Evolutionary conservation across 2,113 vertebrate species (phyloP).

Genomic region (Motacilla tschutschensis): DNA sequence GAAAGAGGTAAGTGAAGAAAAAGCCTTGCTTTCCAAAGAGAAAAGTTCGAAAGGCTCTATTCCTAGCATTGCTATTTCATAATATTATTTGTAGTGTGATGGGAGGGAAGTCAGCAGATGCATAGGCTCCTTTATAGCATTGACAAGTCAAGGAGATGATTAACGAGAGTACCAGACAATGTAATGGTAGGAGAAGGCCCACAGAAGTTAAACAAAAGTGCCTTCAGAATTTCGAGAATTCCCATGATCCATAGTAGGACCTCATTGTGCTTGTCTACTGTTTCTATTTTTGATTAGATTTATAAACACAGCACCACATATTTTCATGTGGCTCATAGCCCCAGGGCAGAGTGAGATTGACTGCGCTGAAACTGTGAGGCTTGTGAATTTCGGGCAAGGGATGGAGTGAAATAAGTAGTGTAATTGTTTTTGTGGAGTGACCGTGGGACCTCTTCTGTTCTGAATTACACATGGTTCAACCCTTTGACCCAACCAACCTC

Average conservation of each 20-base stretch:
- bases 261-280: slow-evolving; percentile 81
- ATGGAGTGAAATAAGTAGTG: slow-evolving; percentile 77
- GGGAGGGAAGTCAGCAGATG: slow-evolving; percentile 76
- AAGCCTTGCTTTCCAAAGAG: background rate
- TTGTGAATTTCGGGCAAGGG: slow-evolving; percentile 76
- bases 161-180: slow-evolving; percentile 77
- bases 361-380: slow-evolving; percentile 72
- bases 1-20: slow-evolving; percentile 58
- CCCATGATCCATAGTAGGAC: slow-evolving; percentile 89
- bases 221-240: slow-evolving; percentile 88
- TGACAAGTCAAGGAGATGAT: slow-evolving; percentile 81
- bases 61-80: slow-evolving; percentile 57
- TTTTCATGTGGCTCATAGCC: slow-evolving; percentile 80
- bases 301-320: slow-evolving; percentile 83
- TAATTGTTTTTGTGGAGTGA: slow-evolving; percentile 83
- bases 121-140: slow-evolving; percentile 73
- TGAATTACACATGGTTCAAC: slow-evolving; percentile 83
- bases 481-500: slow-evolving; percentile 79
- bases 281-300: slow-evolving; percentile 86
- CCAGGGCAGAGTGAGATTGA: slow-evolving; percentile 71
- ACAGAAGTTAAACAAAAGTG: slow-evolving; percentile 89
- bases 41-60: slow-evolving; percentile 23
- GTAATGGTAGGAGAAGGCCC: slow-evolving; percentile 70
- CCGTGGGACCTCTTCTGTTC: slow-evolving; percentile 81
- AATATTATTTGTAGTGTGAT: slow-evolving; percentile 59